Conservation (phyloP, 1,140 invertebrate species). For the Zaprionus ghesquierei region DNA sequence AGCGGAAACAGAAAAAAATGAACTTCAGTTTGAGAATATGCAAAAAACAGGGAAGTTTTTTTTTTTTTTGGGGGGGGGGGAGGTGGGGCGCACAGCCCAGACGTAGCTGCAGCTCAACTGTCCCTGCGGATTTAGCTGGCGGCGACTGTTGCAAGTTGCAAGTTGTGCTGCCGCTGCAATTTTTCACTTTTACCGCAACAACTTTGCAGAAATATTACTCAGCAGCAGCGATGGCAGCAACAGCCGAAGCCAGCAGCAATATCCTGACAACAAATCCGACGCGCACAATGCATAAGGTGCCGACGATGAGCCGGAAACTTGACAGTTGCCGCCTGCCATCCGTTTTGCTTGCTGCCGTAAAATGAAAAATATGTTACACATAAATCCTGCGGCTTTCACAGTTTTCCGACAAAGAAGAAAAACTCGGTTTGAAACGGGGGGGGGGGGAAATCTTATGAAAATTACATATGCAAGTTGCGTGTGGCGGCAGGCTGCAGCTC, state of each 20-base stretch:
- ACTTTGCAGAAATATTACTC: constrained; percentile 77
- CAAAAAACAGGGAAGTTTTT: constrained; percentile 12
- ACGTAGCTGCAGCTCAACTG: constrained; percentile 51
- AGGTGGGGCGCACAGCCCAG: constrained; percentile 13
- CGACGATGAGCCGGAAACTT: constrained; percentile 68
- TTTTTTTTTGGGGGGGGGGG: no score
- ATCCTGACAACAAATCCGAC: constrained; percentile 73
- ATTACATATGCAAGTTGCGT: constrained; percentile 56
- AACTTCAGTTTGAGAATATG: constrained; percentile 35
- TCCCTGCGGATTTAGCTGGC: constrained; percentile 7
- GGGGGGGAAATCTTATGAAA: constrained; percentile 29
- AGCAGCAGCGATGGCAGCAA: background rate
- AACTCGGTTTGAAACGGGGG: no score
- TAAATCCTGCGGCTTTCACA: constrained; percentile 68
- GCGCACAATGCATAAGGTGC: constrained; percentile 68
- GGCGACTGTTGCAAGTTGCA: background rate
- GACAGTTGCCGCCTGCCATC: constrained; percentile 62
- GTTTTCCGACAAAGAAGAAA: constrained; percentile 45
- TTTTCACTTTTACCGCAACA: constrained; percentile 79
- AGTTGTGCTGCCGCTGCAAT: constrained; percentile 47
- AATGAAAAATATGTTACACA: constrained; percentile 75
- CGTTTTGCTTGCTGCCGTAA: constrained; percentile 32
- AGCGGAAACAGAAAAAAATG: constrained; percentile 30
- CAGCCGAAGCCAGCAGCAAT: constrained; percentile 54
- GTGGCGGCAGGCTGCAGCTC: background rate